Conservation (phyloP, 2,113 vertebrate species). For the Pagrus major region DNA sequence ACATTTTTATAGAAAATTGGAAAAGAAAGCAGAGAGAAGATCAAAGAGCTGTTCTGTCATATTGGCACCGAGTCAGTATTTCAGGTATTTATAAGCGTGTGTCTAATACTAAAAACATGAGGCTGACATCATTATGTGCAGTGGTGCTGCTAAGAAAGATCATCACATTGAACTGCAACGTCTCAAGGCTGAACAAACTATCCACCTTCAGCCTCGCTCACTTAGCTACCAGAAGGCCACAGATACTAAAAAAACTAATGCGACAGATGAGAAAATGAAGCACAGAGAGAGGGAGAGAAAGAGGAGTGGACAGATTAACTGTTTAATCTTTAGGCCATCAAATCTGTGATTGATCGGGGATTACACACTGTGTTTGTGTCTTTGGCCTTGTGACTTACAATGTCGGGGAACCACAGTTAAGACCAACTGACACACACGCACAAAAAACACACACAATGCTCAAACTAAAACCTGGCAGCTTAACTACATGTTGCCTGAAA, state of each 20-base stretch:
- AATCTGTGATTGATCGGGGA: constrained; percentile 80
- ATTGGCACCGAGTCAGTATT: neutral
- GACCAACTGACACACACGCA: neutral
- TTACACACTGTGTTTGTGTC: constrained; percentile 61
- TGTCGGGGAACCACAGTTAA: constrained; percentile 17
- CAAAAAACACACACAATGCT: neutral
- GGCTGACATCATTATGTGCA: neutral
- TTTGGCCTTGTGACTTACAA: constrained; percentile 45
- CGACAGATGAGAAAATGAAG: constrained; percentile 43
- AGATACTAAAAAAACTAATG: constrained; percentile 7
- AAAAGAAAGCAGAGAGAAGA: neutral
- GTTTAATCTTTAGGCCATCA: constrained; percentile 76
- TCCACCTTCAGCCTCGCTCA: constrained; percentile 1
- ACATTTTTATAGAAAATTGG: neutral
- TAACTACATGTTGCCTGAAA: neutral
- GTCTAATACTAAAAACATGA: neutral
- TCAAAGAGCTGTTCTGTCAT: no score
- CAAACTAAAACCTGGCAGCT: neutral
- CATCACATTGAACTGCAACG: neutral
- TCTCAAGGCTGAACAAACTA: neutral
- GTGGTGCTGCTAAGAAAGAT: neutral
- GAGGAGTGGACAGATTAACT: constrained; percentile 67
- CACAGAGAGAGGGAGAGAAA: constrained; percentile 34
- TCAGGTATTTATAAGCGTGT: neutral
- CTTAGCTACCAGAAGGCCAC: neutral